Conservation (phyloP, 2,888 invertebrate genomes). For the Drosophila conformis region DNA sequence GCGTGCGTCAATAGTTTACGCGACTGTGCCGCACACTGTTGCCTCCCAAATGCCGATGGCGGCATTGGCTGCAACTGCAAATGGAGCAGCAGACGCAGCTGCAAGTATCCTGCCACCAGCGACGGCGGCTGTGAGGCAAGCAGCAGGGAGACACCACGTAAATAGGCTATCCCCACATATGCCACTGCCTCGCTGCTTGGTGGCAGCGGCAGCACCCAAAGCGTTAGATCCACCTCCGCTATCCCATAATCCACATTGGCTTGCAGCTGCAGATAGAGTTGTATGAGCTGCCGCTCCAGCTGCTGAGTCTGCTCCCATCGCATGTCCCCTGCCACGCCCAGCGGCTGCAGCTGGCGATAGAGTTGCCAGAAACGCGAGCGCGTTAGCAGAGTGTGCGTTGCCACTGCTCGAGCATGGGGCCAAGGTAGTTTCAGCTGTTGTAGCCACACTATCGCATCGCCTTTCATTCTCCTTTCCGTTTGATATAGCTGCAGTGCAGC, state of each 20-base stretch:
- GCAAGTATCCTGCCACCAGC: conserved; percentile 37
- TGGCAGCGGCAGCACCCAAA: conserved; percentile 52
- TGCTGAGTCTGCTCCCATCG: conserved; percentile 28
- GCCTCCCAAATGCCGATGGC: conserved; percentile 16
- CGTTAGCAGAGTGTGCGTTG: not conserved
- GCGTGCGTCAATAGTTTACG: conserved; percentile 57
- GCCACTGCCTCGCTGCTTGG: not conserved
- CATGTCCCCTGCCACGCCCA: not conserved
- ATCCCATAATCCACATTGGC: not conserved
- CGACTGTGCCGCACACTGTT: conserved; percentile 49
- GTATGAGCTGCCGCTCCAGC: conserved; percentile 19
- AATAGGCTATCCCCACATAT: not conserved
- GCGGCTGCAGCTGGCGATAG: conserved; percentile 12
- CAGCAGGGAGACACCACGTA: not conserved
- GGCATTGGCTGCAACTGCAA: conserved; percentile 10
- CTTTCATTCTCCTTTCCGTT: not conserved
- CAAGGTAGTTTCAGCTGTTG: conserved; percentile 20
- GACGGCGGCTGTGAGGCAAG: not conserved
- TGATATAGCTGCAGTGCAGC: not conserved
- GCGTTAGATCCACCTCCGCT: not conserved
- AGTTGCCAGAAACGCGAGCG: conserved; percentile 5
- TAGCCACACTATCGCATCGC: conserved; percentile 27
- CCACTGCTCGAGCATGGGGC: conserved; percentile 1
- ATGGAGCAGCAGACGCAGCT: conserved; percentile 38
- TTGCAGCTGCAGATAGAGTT: not conserved